Conservation (phyloP, 2,797 vertebrate genomes). For the Coccyzus lansbergi region DNA sequence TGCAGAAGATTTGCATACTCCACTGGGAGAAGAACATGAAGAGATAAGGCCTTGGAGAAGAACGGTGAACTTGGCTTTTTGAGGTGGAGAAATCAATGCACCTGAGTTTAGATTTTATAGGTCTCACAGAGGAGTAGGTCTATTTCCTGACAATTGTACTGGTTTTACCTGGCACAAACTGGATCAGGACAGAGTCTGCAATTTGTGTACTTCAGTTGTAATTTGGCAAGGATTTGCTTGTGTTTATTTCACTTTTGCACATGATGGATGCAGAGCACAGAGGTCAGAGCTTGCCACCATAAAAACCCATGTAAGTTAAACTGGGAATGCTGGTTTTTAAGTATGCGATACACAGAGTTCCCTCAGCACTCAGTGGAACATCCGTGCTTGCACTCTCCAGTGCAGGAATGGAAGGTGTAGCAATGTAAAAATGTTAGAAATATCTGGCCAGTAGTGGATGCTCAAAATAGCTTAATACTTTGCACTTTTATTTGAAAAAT, state of each 20-base stretch:
- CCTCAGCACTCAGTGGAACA: not conserved
- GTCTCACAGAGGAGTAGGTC: not conserved
- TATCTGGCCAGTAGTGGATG: not conserved
- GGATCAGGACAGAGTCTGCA: not conserved
- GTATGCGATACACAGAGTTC: not conserved
- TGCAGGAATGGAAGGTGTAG: not conserved
- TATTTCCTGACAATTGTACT: not conserved
- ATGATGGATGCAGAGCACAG: not conserved
- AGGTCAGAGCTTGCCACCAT: accelerated
- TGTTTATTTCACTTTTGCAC: not conserved
- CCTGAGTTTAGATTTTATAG: not conserved
- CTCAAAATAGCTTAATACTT: not conserved
- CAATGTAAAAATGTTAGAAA: not conserved
- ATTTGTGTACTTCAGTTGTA: not conserved
- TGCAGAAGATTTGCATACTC: not conserved
- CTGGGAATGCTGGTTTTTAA: not conserved
- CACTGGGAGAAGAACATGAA: too few relatives aligned
- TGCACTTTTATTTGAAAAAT: not conserved
- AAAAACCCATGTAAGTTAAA: not conserved
- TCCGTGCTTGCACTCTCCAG: not conserved
- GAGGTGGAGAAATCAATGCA: not conserved
- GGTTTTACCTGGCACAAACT: too few relatives aligned
- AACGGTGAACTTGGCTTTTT: not conserved
- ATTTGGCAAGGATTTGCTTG: not conserved
- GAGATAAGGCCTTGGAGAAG: not conserved